Evolutionary conservation across 2,113 vertebrate genomes (phyloP).

Genomic region (Rattus rattus): DNA sequence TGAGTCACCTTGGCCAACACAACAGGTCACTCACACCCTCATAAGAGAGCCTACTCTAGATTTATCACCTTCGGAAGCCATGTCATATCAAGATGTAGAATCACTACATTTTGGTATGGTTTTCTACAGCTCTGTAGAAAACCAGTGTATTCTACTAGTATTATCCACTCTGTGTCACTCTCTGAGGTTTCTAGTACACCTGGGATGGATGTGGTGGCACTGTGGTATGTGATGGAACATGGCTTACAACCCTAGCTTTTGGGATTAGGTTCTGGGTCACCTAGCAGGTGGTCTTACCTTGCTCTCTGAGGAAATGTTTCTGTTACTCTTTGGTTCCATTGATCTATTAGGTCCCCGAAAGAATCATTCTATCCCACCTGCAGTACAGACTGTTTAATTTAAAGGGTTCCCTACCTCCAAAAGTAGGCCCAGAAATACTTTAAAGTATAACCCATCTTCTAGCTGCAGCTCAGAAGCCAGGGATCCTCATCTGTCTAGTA

Average conservation of each 20-base stretch:
- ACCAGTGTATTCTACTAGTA: not conserved
- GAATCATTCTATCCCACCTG: not conserved
- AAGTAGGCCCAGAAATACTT: not conserved
- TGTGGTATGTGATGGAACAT: not conserved
- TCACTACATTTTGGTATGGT: not conserved
- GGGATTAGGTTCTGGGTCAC: not conserved
- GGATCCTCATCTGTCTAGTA: not conserved
- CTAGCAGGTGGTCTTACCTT: not conserved
- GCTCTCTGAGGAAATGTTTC: not conserved
- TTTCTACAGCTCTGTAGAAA: not conserved
- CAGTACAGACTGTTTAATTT: not conserved
- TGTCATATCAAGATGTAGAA: not conserved
- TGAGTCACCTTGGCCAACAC: not conserved
- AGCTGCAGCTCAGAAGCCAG: not conserved
- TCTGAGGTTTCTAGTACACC: not conserved
- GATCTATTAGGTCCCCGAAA: not conserved
- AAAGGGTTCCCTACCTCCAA: not conserved
- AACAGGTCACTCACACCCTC: not conserved
- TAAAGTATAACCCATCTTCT: not conserved
- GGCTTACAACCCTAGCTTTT: not conserved
- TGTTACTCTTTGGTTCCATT: not conserved
- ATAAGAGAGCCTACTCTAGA: not conserved
- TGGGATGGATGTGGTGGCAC: not conserved
- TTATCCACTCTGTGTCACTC: not conserved
- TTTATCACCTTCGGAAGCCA: not conserved